These are phyloP conservation scores for Rhegmatorhina hoffmannsi DNA, from an alignment of 2,113 vertebrate species.

Conservation along the genomic window DNA sequence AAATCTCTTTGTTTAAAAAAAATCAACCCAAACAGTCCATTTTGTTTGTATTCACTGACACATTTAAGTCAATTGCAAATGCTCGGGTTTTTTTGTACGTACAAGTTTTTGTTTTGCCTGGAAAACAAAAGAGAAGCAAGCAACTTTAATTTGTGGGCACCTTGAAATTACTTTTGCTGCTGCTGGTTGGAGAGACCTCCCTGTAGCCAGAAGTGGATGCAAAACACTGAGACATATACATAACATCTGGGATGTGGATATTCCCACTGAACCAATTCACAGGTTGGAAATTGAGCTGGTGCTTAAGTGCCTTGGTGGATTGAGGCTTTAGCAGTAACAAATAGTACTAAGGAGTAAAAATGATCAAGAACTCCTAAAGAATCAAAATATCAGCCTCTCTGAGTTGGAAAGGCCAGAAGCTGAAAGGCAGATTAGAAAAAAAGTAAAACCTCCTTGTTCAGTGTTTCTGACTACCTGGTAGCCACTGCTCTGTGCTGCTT, in stretches of 20 bases:
- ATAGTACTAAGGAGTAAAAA: slow-evolving; percentile 4
- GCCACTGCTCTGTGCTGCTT: not conserved
- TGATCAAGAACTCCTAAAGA: slow-evolving; percentile 1
- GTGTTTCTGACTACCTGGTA: not conserved
- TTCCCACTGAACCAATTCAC: not conserved
- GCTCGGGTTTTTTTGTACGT: not conserved
- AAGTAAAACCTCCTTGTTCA: not conserved
- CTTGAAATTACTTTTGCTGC: not conserved
- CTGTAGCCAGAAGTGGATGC: not conserved
- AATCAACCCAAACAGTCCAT: not conserved
- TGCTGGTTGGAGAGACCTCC: not conserved
- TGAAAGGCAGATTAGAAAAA: not conserved
- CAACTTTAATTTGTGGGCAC: not conserved
- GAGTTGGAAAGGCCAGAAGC: not conserved
- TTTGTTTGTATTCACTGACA: not conserved
- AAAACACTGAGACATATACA: not conserved
- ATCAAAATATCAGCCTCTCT: not conserved
- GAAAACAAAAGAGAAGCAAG: not conserved
- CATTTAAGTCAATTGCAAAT: slow-evolving; percentile 8
- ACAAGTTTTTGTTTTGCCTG: not conserved
- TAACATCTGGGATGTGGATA: not conserved
- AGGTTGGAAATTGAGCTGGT: not conserved
- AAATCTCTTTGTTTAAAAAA: slow-evolving; percentile 1
- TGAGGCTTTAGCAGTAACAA: slow-evolving; percentile 18
- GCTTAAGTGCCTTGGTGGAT: not conserved